Percentiles rank a stretch among this genome's conserved stretches.
These are phyloP conservation scores for Drosophila cognata DNA, from an alignment of 2,888 invertebrate species.

Conservation along the genomic window DNA sequence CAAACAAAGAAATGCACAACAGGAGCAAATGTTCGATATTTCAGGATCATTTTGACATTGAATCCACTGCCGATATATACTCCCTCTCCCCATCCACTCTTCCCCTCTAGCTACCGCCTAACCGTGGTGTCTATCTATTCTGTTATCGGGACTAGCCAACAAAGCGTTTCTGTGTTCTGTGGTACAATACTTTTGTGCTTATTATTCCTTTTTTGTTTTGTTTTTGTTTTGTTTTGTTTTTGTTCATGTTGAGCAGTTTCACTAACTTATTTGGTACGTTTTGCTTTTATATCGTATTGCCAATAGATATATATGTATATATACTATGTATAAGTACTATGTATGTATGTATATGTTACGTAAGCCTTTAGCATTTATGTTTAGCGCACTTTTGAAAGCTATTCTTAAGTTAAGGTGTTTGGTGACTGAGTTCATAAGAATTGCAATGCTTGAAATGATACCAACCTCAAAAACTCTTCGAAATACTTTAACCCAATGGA, in stretches of 20 bases:
- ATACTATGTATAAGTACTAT: conserved; percentile 33
- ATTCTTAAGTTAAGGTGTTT: conserved; percentile 47
- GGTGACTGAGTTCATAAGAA: conserved; percentile 63
- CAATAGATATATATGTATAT: conserved; percentile 44
- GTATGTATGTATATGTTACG: conserved; percentile 41
- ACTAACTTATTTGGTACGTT: conserved; percentile 68
- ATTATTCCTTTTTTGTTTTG: conserved; percentile 12
- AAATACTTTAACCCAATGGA: background rate
- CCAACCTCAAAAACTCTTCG: conserved; percentile 12
- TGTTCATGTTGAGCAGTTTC: conserved; percentile 70
- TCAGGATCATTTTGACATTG: conserved; percentile 36
- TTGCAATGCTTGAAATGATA: conserved; percentile 57
- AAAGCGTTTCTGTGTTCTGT: conserved; percentile 67
- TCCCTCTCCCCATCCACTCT: conserved; percentile 1
- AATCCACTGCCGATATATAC: conserved; percentile 8
- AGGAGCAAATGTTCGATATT: conserved; percentile 66
- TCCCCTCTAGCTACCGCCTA: conserved; percentile 26
- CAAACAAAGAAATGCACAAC: conserved; percentile 76
- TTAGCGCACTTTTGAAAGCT: conserved; percentile 63
- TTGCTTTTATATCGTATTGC: conserved; percentile 49
- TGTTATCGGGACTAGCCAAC: conserved; percentile 60
- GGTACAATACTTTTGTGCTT: conserved; percentile 61
- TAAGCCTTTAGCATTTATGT: conserved; percentile 40
- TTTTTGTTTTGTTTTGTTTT: conserved; percentile 4
- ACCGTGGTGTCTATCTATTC: conserved; percentile 33